These are phyloP conservation scores for Sparus aurata DNA, from an alignment of 2,797 vertebrate genomes.

Conservation along the genomic window DNA sequence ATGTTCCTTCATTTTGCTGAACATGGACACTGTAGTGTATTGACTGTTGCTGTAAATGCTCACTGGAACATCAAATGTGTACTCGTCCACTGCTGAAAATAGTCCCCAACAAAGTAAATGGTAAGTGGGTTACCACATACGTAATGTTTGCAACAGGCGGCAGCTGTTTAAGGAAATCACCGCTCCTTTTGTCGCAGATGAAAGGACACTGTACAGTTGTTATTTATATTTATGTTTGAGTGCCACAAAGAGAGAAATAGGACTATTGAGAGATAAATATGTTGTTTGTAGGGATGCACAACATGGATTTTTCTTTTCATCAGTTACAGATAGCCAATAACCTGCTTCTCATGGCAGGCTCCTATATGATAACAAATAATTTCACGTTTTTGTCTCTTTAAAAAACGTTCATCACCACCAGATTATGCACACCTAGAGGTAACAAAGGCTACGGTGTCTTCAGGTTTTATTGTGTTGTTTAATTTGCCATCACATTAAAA, in stretches of 20 bases:
- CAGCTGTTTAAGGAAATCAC: not conserved
- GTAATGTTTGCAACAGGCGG: not conserved
- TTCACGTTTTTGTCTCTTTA: no score
- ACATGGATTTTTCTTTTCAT: no score
- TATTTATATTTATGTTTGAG: not conserved
- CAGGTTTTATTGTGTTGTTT: no score
- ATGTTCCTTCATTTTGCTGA: not conserved
- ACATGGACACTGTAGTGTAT: not conserved
- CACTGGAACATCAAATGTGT: constrained; percentile 1
- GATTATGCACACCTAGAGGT: no score
- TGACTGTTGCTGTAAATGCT: not conserved
- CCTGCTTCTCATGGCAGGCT: no score
- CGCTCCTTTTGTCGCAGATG: not conserved
- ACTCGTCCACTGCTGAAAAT: not conserved
- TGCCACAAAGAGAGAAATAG: not conserved
- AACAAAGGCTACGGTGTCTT: no score
- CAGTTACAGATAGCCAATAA: no score
- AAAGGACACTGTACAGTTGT: not conserved
- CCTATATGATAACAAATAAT: no score
- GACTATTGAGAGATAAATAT: not conserved
- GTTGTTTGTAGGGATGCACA: no score
- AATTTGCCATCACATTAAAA: not conserved
- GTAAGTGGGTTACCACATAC: no score
- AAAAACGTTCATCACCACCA: no score
- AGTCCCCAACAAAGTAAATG: not conserved